Percentiles rank a stretch among this genome's conserved stretches.
Evolutionary conservation across 1,140 invertebrate genomes (phyloP).

Genomic region (Meloidogyne chitwoodi): DNA sequence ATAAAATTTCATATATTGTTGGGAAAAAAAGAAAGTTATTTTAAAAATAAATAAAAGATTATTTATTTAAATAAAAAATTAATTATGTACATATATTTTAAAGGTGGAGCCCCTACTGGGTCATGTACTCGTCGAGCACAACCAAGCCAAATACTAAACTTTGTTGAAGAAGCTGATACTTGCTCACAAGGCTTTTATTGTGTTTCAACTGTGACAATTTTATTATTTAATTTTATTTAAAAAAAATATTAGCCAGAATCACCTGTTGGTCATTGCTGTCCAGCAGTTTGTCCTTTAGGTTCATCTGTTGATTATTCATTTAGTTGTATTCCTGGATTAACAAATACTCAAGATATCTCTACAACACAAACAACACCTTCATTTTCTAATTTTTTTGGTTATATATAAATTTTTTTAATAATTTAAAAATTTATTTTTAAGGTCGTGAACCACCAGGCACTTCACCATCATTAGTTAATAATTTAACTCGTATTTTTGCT

Average conservation of each 20-base stretch:
- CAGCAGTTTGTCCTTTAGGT: constrained; percentile 51
- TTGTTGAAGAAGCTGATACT: constrained; percentile 49
- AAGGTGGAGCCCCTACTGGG: constrained; percentile 42
- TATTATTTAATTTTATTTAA: not conserved
- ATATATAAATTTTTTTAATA: not conserved
- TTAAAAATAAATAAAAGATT: no score
- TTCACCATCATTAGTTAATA: not conserved
- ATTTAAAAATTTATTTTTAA: constrained; percentile 7
- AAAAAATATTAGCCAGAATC: constrained; percentile 40
- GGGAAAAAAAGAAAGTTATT: no score
- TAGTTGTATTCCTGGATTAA: constrained; percentile 36
- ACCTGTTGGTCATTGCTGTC: constrained; percentile 58
- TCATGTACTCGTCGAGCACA: constrained; percentile 45
- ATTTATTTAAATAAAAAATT: no score
- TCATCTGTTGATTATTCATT: constrained; percentile 32
- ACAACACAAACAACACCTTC: constrained; percentile 9
- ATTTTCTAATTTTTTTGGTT: constrained; percentile 21
- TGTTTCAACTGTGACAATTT: constrained; percentile 29
- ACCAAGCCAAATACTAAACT: constrained; percentile 37
- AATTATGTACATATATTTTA: not conserved
- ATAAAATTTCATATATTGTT: not conserved
- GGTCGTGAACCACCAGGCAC: constrained; percentile 31
- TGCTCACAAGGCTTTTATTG: constrained; percentile 48
- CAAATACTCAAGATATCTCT: not conserved
- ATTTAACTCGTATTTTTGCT: constrained; percentile 24